These are phyloP conservation scores for Sarcophaga peregrina DNA, from an alignment of 1,140 invertebrate species.

Conservation along the genomic window DNA sequence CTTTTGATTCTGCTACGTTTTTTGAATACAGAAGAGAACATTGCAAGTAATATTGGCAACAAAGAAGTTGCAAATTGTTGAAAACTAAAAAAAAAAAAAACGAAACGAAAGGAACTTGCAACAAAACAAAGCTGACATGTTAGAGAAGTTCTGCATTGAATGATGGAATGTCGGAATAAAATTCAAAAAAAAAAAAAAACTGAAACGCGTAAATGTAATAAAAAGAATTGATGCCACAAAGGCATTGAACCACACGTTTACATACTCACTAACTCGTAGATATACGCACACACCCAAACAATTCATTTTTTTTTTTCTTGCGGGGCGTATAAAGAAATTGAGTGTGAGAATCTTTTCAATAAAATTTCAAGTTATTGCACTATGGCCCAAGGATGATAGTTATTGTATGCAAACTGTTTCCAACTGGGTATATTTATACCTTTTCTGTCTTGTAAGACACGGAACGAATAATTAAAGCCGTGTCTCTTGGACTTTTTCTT, in stretches of 20 bases:
- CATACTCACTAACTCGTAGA: not conserved
- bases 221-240: constrained; percentile 19
- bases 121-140: not conserved
- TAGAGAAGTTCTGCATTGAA: constrained; percentile 2
- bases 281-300: not conserved
- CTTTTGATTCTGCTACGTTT: too few relatives aligned
- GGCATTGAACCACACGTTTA: not conserved
- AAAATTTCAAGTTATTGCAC: not conserved
- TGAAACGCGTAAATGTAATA: constrained; percentile 19
- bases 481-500: too few relatives aligned
- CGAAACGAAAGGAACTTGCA: not conserved
- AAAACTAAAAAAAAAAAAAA: not conserved
- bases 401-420: not conserved
- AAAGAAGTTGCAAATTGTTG: not conserved
- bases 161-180: not conserved
- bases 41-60: not conserved
- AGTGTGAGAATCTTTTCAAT: constrained; percentile 8
- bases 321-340: not conserved
- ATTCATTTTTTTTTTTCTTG: not conserved
- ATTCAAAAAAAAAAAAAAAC: too few relatives aligned
- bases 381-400: not conserved
- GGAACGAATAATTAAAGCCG: too few relatives aligned
- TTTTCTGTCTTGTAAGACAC: too few relatives aligned
- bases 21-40: not conserved
- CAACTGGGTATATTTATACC: too few relatives aligned